Conservation (phyloP, 1,140 invertebrate species). For the Melanaphis sacchari region DNA sequence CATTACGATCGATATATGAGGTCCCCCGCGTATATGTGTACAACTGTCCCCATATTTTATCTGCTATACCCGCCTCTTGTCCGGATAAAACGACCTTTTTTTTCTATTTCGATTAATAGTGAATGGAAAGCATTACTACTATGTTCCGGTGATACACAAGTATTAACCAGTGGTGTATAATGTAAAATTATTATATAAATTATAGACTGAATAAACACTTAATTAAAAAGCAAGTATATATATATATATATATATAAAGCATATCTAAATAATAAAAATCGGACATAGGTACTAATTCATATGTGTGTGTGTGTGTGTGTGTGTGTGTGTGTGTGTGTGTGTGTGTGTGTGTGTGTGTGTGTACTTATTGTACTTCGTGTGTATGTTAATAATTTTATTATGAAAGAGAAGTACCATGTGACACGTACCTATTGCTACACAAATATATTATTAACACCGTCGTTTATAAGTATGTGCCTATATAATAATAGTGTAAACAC, state of each 20-base stretch:
- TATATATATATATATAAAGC: neutral
- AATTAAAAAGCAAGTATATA: neutral
- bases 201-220: neutral
- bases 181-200: neutral
- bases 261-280: neutral
- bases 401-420: neutral
- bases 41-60: slow-evolving; percentile 25
- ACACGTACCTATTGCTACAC: neutral
- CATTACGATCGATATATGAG: slow-evolving; percentile 30
- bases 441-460: neutral
- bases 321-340: neutral
- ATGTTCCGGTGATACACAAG: neutral
- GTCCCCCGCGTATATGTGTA: neutral
- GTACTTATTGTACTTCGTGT: neutral
- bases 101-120: slow-evolving; percentile 12
- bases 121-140: neutral
- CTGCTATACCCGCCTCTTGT: neutral
- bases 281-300: neutral
- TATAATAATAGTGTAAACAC: neutral
- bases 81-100: neutral
- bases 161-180: neutral
- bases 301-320: neutral
- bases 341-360: neutral
- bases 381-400: neutral
- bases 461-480: neutral